These are phyloP conservation scores for Drosophila suzukii DNA, from an alignment of 1,140 invertebrate species.

Conservation along the genomic window DNA sequence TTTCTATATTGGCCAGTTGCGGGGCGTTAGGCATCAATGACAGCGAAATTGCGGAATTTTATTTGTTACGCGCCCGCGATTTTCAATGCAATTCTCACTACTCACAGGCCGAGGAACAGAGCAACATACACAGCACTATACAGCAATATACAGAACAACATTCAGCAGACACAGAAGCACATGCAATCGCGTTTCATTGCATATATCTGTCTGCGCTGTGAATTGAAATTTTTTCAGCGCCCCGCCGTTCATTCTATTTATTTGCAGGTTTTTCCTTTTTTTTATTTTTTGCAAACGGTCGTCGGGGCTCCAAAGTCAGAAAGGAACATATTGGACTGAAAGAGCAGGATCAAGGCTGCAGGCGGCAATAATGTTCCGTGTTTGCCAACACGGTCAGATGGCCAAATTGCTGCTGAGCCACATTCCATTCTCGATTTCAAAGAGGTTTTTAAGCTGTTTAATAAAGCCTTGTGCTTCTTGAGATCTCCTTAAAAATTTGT, in stretches of 20 bases:
- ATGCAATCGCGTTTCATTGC: slow-evolving; percentile 35
- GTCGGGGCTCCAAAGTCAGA: not conserved
- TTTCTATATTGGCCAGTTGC: slow-evolving; percentile 38
- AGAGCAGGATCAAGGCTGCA: slow-evolving; percentile 35
- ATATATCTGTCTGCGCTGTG: slow-evolving; percentile 34
- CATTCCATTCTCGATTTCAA: slow-evolving; percentile 9
- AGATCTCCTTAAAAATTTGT: not conserved
- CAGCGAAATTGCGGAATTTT: slow-evolving; percentile 70
- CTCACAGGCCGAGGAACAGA: slow-evolving; percentile 9
- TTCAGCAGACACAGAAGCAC: slow-evolving; percentile 4
- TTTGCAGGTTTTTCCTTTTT: not conserved
- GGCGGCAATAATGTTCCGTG: slow-evolving; percentile 67
- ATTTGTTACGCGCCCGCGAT: slow-evolving; percentile 76
- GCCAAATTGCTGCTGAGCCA: slow-evolving; percentile 18
- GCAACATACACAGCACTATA: not conserved
- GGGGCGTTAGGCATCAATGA: slow-evolving; percentile 57
- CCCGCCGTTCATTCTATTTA: slow-evolving; percentile 20
- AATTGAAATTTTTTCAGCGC: slow-evolving; percentile 49
- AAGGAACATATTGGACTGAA: slow-evolving; percentile 52
- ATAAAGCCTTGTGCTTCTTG: not conserved
- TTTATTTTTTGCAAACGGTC: not conserved
- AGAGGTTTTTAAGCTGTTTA: slow-evolving; percentile 7
- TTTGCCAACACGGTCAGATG: slow-evolving; percentile 39
- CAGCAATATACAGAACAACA: not conserved
- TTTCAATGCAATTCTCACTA: slow-evolving; percentile 70